Conservation (phyloP, 1,140 invertebrate species). For the Pygmarrhopalites habei region DNA sequence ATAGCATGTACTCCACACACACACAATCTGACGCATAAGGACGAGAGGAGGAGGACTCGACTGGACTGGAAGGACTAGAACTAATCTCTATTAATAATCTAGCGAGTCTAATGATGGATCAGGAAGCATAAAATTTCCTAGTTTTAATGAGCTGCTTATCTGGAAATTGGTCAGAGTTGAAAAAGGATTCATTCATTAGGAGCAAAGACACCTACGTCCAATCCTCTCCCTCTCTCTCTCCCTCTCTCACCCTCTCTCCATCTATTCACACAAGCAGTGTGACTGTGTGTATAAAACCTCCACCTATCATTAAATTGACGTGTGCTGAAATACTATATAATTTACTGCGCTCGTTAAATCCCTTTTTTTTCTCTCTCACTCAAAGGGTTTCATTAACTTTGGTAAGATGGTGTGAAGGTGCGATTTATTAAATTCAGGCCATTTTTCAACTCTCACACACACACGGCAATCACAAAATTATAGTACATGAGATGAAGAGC, state of each 20-base stretch:
- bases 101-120: constrained; percentile 7
- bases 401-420: constrained; percentile 10
- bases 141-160: constrained; percentile 4
- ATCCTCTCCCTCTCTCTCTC: too few relatives aligned
- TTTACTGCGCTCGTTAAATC: background rate
- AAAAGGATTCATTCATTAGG: constrained; percentile 9
- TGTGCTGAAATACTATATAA: constrained; percentile 13
- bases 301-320: constrained; percentile 8
- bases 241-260: too few relatives aligned
- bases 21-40: too few relatives aligned
- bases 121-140: constrained; percentile 4
- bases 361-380: background rate
- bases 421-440: too few relatives aligned
- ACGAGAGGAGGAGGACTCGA: background rate
- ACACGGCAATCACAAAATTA: too few relatives aligned
- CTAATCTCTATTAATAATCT: constrained; percentile 9
- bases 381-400: constrained; percentile 14
- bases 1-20: too few relatives aligned
- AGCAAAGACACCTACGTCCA: background rate
- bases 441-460: too few relatives aligned
- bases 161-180: background rate
- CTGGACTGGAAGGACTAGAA: background rate
- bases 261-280: too few relatives aligned
- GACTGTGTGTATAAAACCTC: too few relatives aligned
- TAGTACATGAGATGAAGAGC: too few relatives aligned